These are phyloP conservation scores for Drosophila hydei DNA, from an alignment of 1,140 invertebrate species.

Conservation along the genomic window DNA sequence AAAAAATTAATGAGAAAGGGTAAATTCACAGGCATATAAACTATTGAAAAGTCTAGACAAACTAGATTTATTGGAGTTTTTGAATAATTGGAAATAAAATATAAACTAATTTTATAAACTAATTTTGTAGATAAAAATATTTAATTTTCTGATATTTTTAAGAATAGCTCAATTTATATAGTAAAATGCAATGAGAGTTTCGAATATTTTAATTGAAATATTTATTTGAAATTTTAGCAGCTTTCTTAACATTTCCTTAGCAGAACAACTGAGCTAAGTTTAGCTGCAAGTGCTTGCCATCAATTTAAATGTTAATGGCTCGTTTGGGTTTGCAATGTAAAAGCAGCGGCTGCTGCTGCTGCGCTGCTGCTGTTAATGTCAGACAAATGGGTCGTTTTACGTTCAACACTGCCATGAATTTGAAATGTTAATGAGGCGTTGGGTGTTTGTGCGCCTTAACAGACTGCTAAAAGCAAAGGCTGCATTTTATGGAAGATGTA, in stretches of 20 bases:
- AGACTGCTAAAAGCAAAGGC: slow-evolving; percentile 64
- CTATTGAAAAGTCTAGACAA: background rate
- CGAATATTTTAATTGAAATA: background rate
- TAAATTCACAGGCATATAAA: background rate
- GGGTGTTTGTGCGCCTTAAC: slow-evolving; percentile 53
- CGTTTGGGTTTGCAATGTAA: slow-evolving; percentile 55
- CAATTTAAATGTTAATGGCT: slow-evolving; percentile 71
- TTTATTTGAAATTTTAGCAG: background rate
- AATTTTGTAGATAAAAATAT: no score
- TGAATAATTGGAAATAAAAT: no score
- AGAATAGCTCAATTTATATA: no score
- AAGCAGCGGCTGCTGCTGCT: slow-evolving; percentile 35
- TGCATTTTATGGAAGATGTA: slow-evolving; percentile 55
- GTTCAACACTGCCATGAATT: slow-evolving; percentile 65
- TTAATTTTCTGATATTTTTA: no score
- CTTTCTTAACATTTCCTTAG: slow-evolving; percentile 31
- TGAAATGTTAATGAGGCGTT: slow-evolving; percentile 73
- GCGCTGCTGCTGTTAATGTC: slow-evolving; percentile 59
- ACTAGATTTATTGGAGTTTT: no score
- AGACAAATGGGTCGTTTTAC: slow-evolving; percentile 64
- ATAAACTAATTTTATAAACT: no score
- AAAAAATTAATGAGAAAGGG: background rate
- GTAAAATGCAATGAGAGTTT: background rate
- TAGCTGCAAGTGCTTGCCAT: slow-evolving; percentile 51
- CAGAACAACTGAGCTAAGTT: slow-evolving; percentile 33